phyloP scores from a whole-genome alignment of 2,113 vertebrate species.

The Opisthocomus hoazin region DNA sequence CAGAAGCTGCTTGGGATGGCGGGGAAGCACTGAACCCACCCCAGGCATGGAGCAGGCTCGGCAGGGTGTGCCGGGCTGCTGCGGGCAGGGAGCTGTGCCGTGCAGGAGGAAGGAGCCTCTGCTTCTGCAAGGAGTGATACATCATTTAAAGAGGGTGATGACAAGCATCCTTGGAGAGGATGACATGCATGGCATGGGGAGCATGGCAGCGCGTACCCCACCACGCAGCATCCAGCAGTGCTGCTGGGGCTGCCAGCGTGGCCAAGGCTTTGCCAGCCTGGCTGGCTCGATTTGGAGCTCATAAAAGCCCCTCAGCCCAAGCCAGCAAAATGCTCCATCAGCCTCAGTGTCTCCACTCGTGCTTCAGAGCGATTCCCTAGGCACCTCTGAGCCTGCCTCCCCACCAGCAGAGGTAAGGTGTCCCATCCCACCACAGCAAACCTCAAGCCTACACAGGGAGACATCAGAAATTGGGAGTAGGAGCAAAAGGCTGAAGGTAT shows the following conservation, averaged over 20 bases:
- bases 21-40: fast-evolving
- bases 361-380: not conserved
- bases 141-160: not conserved
- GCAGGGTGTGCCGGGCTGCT: not conserved
- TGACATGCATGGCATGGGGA: too few relatives aligned
- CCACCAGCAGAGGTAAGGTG: not conserved
- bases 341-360: not conserved
- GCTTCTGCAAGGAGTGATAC: not conserved
- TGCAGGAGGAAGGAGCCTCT: not conserved
- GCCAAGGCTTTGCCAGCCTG: not conserved
- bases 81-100: not conserved
- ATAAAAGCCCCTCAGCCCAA: not conserved
- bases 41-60: not conserved
- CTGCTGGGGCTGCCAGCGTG: not conserved
- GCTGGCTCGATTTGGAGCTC: not conserved
- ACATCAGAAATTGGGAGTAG: not conserved
- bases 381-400: not conserved
- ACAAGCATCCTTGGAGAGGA: too few relatives aligned
- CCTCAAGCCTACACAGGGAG: not conserved
- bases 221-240: not conserved
- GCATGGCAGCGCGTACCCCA: not conserved
- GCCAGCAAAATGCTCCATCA: not conserved
- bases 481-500: not conserved
- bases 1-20: not conserved
- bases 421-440: not conserved